Conservation (phyloP, 2,113 vertebrate genomes). For the Callipepla squamata region DNA sequence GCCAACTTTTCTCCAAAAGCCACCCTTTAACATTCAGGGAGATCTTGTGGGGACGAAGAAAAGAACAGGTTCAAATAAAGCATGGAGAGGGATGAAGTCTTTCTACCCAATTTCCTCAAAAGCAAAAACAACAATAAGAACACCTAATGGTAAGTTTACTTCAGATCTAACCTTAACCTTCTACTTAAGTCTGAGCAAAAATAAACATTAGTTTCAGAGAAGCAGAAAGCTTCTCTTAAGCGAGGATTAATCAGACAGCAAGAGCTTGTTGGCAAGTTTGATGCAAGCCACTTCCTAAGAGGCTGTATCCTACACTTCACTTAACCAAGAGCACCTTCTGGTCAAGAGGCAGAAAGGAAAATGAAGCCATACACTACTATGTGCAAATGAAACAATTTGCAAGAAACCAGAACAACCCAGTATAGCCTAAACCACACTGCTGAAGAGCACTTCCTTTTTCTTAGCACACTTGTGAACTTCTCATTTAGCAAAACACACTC, state of each 20-base stretch:
- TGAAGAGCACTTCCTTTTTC: neutral
- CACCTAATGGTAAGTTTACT: neutral
- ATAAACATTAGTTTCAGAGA: neutral
- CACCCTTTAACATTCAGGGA: neutral
- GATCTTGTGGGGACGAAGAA: neutral
- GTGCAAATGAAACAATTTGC: neutral
- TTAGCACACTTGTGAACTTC: neutral
- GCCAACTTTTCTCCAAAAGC: neutral
- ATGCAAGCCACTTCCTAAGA: neutral
- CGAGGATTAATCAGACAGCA: neutral
- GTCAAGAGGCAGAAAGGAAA: neutral
- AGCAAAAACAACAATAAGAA: neutral
- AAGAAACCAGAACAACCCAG: neutral
- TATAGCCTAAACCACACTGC: neutral
- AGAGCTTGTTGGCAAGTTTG: neutral
- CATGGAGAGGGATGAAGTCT: rapidly evolving
- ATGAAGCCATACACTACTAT: neutral
- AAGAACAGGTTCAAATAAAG: neutral
- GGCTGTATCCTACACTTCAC: neutral
- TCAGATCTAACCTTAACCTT: neutral
- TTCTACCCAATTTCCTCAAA: neutral
- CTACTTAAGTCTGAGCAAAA: neutral
- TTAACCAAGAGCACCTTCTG: neutral
- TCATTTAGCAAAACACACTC: neutral
- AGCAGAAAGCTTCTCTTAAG: neutral